Conservation (phyloP, 2,113 vertebrate species). For the Nyctibius bracteatus region DNA sequence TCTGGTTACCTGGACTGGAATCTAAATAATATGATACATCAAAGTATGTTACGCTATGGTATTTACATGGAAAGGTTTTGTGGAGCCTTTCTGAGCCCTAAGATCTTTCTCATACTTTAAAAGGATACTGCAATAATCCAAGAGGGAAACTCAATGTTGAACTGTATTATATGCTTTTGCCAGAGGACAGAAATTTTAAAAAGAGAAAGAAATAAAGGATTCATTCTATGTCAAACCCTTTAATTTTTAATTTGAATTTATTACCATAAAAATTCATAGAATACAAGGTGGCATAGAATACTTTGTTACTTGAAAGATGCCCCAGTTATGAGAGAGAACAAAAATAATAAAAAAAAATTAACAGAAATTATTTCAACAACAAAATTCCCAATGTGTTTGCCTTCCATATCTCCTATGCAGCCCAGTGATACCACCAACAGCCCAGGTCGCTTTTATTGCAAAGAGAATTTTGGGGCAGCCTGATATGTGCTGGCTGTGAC, state of each 20-base stretch:
- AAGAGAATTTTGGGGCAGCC: not conserved
- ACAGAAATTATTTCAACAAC: not conserved
- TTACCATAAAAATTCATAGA: not conserved
- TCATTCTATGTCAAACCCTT: not conserved
- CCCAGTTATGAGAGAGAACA: not conserved
- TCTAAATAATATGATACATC: not conserved
- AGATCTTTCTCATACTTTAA: not conserved
- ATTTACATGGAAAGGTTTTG: not conserved
- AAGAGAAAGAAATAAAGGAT: too few relatives aligned
- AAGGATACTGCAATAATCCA: not conserved
- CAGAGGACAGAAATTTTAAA: not conserved
- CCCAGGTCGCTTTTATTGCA: not conserved
- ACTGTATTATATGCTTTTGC: not conserved
- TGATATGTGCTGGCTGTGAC: not conserved
- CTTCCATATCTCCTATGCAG: not conserved
- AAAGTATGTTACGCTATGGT: not conserved
- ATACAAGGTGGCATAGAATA: not conserved
- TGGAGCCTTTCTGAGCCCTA: not conserved
- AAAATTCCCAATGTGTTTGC: not conserved
- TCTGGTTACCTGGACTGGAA: not conserved
- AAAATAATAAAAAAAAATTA: not conserved
- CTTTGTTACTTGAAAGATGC: not conserved
- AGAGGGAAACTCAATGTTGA: not conserved
- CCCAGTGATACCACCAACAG: not conserved
- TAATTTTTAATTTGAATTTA: not conserved